A percentile compares a stretch with the other conserved stretches of the same genome.
These are phyloP conservation scores for Cotesia typhae DNA, from an alignment of 1,140 invertebrate genomes.

Conservation along the genomic window DNA sequence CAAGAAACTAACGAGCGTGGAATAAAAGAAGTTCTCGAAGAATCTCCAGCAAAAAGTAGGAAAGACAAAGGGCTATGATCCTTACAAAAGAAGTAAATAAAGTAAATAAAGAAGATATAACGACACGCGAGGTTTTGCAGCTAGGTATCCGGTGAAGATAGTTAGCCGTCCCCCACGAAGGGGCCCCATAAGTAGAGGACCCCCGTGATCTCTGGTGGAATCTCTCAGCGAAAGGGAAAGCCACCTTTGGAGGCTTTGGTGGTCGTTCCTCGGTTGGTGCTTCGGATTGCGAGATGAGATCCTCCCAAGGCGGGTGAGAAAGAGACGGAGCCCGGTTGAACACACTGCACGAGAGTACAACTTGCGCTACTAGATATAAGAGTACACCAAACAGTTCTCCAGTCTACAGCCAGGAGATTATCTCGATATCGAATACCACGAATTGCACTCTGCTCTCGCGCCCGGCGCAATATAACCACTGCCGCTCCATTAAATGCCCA, in stretches of 20 bases:
- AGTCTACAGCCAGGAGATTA: constrained; percentile 52
- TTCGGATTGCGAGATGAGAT: constrained; percentile 10
- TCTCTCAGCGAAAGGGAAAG: constrained; percentile 60
- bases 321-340: constrained; percentile 12
- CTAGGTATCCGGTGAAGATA: constrained; percentile 5
- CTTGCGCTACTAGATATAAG: constrained; percentile 20
- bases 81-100: too few relatives aligned
- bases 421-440: constrained; percentile 66
- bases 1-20: too few relatives aligned
- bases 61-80: too few relatives aligned
- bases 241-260: constrained; percentile 37
- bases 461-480: constrained; percentile 32
- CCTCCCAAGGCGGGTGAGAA: not conserved
- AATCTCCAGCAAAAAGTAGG: too few relatives aligned
- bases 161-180: constrained; percentile 30
- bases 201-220: constrained; percentile 36
- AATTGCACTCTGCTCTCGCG: constrained; percentile 60
- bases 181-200: constrained; percentile 22
- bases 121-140: constrained; percentile 23
- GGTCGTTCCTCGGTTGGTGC: not conserved
- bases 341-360: constrained; percentile 1
- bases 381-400: constrained; percentile 10
- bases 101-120: constrained; percentile 12
- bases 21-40: too few relatives aligned
- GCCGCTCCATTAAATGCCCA: constrained; percentile 51